These are phyloP conservation scores for Lanistes nyassanus DNA, from an alignment of 1,140 invertebrate genomes.

Conservation along the genomic window DNA sequence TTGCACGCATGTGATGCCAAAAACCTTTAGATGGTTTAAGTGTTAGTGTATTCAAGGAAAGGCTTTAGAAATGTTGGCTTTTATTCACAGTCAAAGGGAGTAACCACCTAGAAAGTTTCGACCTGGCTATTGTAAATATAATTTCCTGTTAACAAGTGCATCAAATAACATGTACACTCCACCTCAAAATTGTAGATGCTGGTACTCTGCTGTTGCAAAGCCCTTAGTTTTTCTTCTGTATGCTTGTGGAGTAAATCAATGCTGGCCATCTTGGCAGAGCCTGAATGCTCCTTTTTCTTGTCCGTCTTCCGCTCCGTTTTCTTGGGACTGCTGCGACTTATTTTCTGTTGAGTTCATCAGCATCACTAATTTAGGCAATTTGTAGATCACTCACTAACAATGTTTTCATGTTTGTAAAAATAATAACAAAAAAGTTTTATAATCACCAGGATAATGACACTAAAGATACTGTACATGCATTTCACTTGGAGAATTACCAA, in stretches of 20 bases:
- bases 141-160: not conserved
- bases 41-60: no score
- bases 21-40: no score
- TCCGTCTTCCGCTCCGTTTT: conserved; percentile 37
- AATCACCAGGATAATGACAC: not conserved
- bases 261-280: conserved; percentile 44
- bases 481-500: no score
- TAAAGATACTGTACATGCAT: not conserved
- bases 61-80: no score
- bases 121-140: not conserved
- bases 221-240: conserved; percentile 51
- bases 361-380: no score
- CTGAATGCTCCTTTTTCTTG: conserved; percentile 40
- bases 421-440: no score
- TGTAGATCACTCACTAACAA: no score
- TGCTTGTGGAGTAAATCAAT: conserved; percentile 56
- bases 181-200: conserved; percentile 56
- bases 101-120: no score
- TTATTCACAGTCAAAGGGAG: no score
- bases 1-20: no score
- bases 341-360: no score
- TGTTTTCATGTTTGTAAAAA: no score
- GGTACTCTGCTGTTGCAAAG: conserved; percentile 49
- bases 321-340: conserved; percentile 24
- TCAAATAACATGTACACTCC: not conserved